phyloP scores from a whole-genome alignment of 2,113 vertebrate genomes.

The Microcebus lehilahytsara region DNA sequence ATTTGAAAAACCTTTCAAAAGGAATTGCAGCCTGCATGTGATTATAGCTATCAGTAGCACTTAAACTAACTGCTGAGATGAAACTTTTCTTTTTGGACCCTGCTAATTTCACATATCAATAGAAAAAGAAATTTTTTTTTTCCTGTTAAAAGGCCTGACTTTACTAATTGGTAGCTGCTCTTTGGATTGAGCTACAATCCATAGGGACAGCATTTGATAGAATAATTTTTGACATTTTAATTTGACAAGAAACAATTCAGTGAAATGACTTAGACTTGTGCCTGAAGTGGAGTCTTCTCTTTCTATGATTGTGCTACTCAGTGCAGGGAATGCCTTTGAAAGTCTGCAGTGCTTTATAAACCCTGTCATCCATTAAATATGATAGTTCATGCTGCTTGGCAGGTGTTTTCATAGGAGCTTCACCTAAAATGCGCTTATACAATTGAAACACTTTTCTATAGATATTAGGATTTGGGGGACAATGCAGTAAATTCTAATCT shows the following conservation, averaged over 20 bases:
- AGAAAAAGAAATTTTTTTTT: conserved; percentile 32
- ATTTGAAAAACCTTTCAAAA: conserved; percentile 71
- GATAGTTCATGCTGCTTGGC: conserved; percentile 9
- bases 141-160: conserved; percentile 62
- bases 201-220: conserved; percentile 69
- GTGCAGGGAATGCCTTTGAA: conserved; percentile 68
- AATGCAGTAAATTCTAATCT: conserved; percentile 18
- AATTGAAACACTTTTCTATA: not conserved
- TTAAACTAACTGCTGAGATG: conserved; percentile 67
- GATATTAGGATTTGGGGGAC: not conserved
- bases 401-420: conserved; percentile 23
- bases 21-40: conserved; percentile 50
- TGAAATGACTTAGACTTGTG: conserved; percentile 66
- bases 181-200: conserved; percentile 73
- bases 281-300: conserved; percentile 62
- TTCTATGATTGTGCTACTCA: not conserved
- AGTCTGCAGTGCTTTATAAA: conserved; percentile 34
- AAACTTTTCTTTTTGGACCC: conserved; percentile 74
- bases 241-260: conserved; percentile 77
- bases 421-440: not conserved
- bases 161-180: conserved; percentile 75
- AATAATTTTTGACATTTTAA: conserved; percentile 81
- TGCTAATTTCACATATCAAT: conserved; percentile 68
- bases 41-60: conserved; percentile 72
- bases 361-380: not conserved